Conservation (phyloP, 2,113 vertebrate species). For the Drymodes brunneopygia region DNA sequence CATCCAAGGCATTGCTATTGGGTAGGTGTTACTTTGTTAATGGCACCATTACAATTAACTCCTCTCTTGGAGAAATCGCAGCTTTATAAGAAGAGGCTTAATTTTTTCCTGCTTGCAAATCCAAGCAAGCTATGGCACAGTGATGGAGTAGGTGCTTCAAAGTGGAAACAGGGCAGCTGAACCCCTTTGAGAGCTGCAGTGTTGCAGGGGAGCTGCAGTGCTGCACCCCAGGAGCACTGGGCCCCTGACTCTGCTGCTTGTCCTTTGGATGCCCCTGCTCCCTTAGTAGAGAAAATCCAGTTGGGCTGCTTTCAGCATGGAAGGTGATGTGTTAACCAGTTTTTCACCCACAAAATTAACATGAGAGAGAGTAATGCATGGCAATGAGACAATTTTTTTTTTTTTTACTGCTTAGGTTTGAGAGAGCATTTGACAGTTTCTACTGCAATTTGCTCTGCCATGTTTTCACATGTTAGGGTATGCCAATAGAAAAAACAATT, state of each 20-base stretch:
- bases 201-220: neutral
- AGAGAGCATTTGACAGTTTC: neutral
- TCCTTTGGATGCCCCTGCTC: neutral
- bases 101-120: neutral
- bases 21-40: neutral
- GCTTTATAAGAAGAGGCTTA: neutral
- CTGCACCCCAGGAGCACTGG: accelerated
- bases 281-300: neutral
- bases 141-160: neutral
- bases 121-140: too few relatives aligned
- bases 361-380: neutral
- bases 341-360: neutral
- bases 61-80: neutral
- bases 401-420: neutral
- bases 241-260: neutral
- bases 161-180: neutral
- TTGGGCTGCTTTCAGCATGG: neutral
- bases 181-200: neutral
- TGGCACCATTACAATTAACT: neutral
- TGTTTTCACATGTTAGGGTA: neutral
- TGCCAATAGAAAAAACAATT: neutral
- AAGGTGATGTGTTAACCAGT: neutral
- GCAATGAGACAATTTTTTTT: neutral
- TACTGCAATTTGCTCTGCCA: neutral
- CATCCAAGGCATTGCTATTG: neutral